A percentile compares a stretch with the other conserved stretches of the same genome.
These are phyloP conservation scores for Axis porcinus DNA, from an alignment of 2,113 vertebrate species.

Conservation along the genomic window DNA sequence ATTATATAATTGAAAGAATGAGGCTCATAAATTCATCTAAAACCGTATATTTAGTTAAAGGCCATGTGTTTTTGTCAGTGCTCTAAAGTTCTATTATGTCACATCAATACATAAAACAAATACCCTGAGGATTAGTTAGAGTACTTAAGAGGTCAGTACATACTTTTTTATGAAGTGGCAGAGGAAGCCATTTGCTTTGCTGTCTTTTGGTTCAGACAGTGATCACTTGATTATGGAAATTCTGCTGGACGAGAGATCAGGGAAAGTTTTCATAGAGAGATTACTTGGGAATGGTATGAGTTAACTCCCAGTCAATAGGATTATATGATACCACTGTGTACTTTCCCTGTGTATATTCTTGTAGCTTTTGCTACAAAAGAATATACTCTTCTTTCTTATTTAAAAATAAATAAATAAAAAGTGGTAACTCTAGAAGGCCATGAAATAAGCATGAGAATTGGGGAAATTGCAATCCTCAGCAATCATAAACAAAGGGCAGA, in stretches of 20 bases:
- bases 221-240: constrained; percentile 27
- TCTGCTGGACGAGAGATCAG: not conserved
- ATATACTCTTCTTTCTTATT: not conserved
- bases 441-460: not conserved
- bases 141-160: not conserved
- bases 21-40: not conserved
- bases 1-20: not conserved
- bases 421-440: not conserved
- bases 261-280: not conserved
- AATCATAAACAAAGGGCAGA: not conserved
- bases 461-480: not conserved
- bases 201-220: constrained; percentile 34
- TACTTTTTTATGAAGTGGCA: constrained; percentile 37
- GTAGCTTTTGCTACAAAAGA: not conserved
- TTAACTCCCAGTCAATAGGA: not conserved
- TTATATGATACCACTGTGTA: not conserved
- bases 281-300: not conserved
- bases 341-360: not conserved
- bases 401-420: not conserved
- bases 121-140: not conserved
- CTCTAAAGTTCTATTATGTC: constrained; percentile 16
- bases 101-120: constrained; percentile 28
- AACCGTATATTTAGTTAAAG: constrained; percentile 28
- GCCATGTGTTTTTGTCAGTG: not conserved
- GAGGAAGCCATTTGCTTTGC: constrained; percentile 33